Percentiles rank a stretch among this genome's conserved stretches.
These are phyloP conservation scores for Drosophila nigrodunni DNA, from an alignment of 1,140 invertebrate genomes.

Conservation along the genomic window DNA sequence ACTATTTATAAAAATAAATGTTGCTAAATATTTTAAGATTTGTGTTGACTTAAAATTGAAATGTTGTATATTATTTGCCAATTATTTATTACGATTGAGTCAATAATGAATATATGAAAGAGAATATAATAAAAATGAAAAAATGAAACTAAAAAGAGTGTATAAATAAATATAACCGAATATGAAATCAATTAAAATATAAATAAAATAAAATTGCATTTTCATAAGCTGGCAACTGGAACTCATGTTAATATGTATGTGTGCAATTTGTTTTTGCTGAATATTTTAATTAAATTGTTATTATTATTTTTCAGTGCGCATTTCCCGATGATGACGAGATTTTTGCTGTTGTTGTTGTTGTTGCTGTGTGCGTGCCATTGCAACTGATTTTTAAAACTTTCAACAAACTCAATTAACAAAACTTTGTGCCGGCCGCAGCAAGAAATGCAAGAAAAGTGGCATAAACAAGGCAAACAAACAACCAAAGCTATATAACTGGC, in stretches of 20 bases:
- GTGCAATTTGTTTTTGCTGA: slow-evolving; percentile 71
- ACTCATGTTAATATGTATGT: slow-evolving; percentile 34
- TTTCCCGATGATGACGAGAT: slow-evolving; percentile 11
- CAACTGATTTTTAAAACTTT: slow-evolving; percentile 82
- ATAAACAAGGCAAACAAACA: slow-evolving; percentile 82
- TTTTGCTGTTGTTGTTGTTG: slow-evolving; percentile 9
- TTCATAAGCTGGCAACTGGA: slow-evolving; percentile 67
- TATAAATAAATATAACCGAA: slow-evolving; percentile 69
- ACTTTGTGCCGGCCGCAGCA: slow-evolving; percentile 75
- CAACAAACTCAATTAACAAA: slow-evolving; percentile 83
- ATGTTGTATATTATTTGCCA: slow-evolving; percentile 29
- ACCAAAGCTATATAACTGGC: slow-evolving; percentile 33
- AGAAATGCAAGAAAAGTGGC: slow-evolving; percentile 81
- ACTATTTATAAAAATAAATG: too few species aligned
- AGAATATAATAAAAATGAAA: slow-evolving; percentile 23
- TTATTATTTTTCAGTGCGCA: slow-evolving; percentile 70
- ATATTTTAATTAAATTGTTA: slow-evolving; percentile 82
- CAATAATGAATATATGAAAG: slow-evolving; percentile 66
- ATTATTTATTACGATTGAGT: slow-evolving; percentile 66
- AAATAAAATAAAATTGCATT: slow-evolving; percentile 69
- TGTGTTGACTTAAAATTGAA: slow-evolving; percentile 20
- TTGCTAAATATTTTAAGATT: slow-evolving; percentile 2
- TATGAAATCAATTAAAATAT: slow-evolving; percentile 79
- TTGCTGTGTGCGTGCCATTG: slow-evolving; percentile 67
- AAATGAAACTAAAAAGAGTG: slow-evolving; percentile 20